Percentiles rank a stretch among this genome's conserved stretches.
Conservation (phyloP, 2,113 vertebrate species). For the zebrafish (Danio rerio) region GRCz12tu NC_133184.1:38686501-38687000, state of each 20-base stretch:
- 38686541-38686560: slow-evolving; percentile 61
- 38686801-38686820: slow-evolving; percentile 65
- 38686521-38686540: slow-evolving; percentile 59
- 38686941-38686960: slow-evolving; percentile 26
- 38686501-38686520: slow-evolving; percentile 60
- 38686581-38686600: slow-evolving; percentile 65
- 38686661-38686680: slow-evolving; percentile 19
- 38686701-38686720: slow-evolving; percentile 24
- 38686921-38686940: slow-evolving; percentile 32
- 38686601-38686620: slow-evolving; percentile 61
- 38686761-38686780: slow-evolving; percentile 2
- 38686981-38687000: slow-evolving; percentile 51
- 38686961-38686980: slow-evolving; percentile 65
- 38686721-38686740: slow-evolving; percentile 25
- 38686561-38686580: slow-evolving; percentile 58
- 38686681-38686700: neutral
- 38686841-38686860: slow-evolving; percentile 60
- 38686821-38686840: slow-evolving; percentile 77
- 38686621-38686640: slow-evolving; percentile 53
- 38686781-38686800: slow-evolving; percentile 68
- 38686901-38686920: slow-evolving; percentile 37
- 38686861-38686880: slow-evolving; percentile 61
- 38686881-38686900: slow-evolving; percentile 43
- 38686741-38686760: neutral
- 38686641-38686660: slow-evolving; percentile 39